Percentiles rank a stretch among this genome's conserved stretches.
These are phyloP conservation scores for Microtus montanus DNA, from an alignment of 2,113 vertebrate species.

Conservation along the genomic window DNA sequence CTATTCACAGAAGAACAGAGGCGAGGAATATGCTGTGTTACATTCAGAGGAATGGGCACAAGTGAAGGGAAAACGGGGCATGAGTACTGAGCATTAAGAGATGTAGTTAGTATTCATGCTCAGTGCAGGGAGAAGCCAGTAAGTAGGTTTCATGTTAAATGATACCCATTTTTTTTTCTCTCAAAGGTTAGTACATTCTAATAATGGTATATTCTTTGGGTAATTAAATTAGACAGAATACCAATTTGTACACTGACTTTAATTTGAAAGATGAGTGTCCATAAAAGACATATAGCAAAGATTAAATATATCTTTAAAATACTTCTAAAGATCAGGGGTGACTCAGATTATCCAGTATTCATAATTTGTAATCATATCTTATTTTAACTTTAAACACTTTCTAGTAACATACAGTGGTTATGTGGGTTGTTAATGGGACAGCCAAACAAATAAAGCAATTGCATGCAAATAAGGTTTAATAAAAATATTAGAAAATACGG, in stretches of 20 bases:
- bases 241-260: not conserved
- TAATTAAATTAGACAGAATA: not conserved
- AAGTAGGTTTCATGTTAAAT: not conserved
- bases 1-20: not conserved
- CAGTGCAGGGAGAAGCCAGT: not conserved
- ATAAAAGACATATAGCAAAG: not conserved
- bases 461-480: conserved; percentile 38
- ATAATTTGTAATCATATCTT: not conserved
- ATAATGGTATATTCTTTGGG: not conserved
- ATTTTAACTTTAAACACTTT: not conserved
- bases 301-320: not conserved
- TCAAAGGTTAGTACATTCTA: not conserved
- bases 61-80: not conserved
- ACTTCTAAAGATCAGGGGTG: not conserved
- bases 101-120: not conserved
- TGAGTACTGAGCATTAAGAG: not conserved
- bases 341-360: not conserved
- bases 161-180: not conserved
- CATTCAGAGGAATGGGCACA: too few relatives aligned
- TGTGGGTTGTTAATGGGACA: not conserved
- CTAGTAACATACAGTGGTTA: not conserved
- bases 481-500: conserved; percentile 13
- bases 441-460: not conserved
- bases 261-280: not conserved
- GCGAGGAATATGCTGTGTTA: not conserved